Evolutionary conservation across 2,797 vertebrate genomes (phyloP).

Genomic region (Clarias platycephalus): DNA sequence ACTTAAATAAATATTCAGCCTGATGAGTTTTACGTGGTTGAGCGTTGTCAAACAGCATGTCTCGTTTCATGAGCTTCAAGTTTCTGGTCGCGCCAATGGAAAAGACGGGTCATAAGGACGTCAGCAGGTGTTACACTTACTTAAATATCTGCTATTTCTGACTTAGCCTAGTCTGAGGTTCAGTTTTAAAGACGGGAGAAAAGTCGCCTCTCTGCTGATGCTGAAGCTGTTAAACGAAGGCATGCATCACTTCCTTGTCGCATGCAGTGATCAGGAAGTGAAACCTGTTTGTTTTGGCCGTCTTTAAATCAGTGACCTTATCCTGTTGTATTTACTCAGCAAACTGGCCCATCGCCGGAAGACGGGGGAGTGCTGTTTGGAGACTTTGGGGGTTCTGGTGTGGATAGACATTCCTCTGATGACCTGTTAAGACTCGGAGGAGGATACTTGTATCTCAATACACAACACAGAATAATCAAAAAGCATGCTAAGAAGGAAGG

Average conservation of each 20-base stretch:
- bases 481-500: not conserved
- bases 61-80: not conserved
- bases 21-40: slow-evolving; percentile 53
- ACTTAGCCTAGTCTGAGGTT: not conserved
- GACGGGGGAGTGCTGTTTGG: slow-evolving; percentile 22
- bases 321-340: slow-evolving; percentile 67
- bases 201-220: not conserved
- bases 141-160: not conserved
- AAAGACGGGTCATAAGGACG: not conserved
- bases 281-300: slow-evolving; percentile 74
- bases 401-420: slow-evolving; percentile 49
- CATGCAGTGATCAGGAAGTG: slow-evolving; percentile 58
- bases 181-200: not conserved
- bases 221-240: slow-evolving; percentile 16
- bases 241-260: slow-evolving; percentile 50
- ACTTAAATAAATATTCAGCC: slow-evolving; percentile 58
- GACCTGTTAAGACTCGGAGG: slow-evolving; percentile 18
- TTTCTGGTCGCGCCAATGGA: not conserved
- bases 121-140: no score
- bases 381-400: slow-evolving; percentile 55
- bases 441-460: not conserved
- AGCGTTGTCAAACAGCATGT: not conserved
- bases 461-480: not conserved
- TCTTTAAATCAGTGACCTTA: slow-evolving; percentile 66
- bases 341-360: slow-evolving; percentile 67